A percentile compares a stretch with the other conserved stretches of the same genome.
Conservation (phyloP, 92 coral and sea anemone species). For the Pocillopora meandrina region DNA sequence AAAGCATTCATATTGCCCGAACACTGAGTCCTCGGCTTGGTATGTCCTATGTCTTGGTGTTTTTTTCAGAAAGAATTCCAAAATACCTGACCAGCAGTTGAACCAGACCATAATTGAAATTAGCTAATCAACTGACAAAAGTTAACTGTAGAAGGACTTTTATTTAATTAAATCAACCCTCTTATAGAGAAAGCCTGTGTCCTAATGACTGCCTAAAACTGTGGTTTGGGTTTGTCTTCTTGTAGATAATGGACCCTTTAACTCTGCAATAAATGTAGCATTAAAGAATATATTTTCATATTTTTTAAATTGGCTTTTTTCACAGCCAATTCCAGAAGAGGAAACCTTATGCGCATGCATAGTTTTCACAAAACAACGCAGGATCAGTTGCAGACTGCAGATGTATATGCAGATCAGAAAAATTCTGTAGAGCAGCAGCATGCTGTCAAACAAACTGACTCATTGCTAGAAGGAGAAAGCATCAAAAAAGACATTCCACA, state of each 20-base stretch:
- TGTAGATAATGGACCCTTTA: too few relatives aligned
- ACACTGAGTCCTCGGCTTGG: conserved; percentile 74
- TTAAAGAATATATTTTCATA: too few relatives aligned
- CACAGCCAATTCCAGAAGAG: conserved; percentile 51
- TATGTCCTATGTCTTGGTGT: conserved; percentile 18
- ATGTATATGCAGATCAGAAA: not conserved
- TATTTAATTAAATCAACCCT: too few relatives aligned
- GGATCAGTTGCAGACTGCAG: conserved; percentile 15
- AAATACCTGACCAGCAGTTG: not conserved
- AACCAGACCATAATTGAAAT: too few relatives aligned
- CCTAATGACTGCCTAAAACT: too few relatives aligned
- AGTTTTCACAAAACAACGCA: conserved; percentile 51
- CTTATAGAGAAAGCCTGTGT: too few relatives aligned
- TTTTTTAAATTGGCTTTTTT: not conserved
- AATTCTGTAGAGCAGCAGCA: not conserved
- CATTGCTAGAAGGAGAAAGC: not conserved
- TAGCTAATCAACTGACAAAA: too few relatives aligned
- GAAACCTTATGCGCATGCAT: conserved; percentile 59
- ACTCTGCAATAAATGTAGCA: too few relatives aligned
- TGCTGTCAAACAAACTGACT: conserved; percentile 5
- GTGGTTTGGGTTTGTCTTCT: too few relatives aligned
- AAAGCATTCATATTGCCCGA: conserved; percentile 70
- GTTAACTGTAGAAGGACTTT: too few relatives aligned
- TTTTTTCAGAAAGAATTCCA: not conserved
- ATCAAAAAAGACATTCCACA: not conserved